Evolutionary conservation across 2,797 vertebrate genomes (phyloP), one percentile per base, ranked within the genome.

Genomic region (Gallinago stenura): DNA sequence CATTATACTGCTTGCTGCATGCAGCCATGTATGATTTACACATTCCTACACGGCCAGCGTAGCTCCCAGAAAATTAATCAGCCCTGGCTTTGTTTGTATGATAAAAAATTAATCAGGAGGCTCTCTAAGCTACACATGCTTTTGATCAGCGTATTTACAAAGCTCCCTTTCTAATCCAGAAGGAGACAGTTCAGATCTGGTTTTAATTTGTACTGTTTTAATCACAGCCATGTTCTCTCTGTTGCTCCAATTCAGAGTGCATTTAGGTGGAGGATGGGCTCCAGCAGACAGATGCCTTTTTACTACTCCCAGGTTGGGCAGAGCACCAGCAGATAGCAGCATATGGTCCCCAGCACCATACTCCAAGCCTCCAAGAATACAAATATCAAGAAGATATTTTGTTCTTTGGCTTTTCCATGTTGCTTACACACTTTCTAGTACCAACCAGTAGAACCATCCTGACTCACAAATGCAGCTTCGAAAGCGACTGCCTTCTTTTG

Each of bases 121-220:
- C 46, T 89, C 48, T 89, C 71, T 90, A 79, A 83, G 88, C 58
- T 71, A 86, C 87, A 69, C 64, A 69, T 75, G 83, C 54, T 93
- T 95, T 95, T 97, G 72, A 97, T 94, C 84, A 84, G 75, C 39
- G 7, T 75, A 85, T 83, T 94, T 95, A 91, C n/a, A 95, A 92
- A 93, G 73, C 48, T 83, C 60, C 51, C 35, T 62, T 91, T 94
- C 78, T 80, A 93, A 96, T 81, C 72, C 80, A 86, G 71, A 72
- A 90, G 79, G 84, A 93, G 69, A 90, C 83, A 61, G 62, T 88
- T 94, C 82, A 89, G 83, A 65, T 46, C 54, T 56, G 28, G 37
- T 61, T 95, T 92, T 90, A 69, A 96, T 95, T 95, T 90, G 73
- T 51, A 61, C 56, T 61, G 26, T 15, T 89, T 95, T 83, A 96